A percentile compares a stretch with the other conserved stretches of the same genome.
Conservation (phyloP, 2,888 invertebrate genomes). For the Chaetogeoica ovagalla region DNA sequence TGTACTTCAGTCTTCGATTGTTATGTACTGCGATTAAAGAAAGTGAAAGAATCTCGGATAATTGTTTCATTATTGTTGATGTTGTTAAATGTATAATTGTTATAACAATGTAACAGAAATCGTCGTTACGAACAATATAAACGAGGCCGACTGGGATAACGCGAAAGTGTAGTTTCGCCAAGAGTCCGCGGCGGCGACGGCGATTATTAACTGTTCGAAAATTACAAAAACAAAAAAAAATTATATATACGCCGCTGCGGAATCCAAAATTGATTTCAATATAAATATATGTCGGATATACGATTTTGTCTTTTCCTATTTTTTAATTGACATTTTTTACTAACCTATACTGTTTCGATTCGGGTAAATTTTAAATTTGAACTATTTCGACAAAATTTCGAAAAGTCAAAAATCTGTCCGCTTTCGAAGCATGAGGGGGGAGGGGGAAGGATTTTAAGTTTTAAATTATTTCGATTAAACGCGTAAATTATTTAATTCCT, state of each 20-base stretch:
- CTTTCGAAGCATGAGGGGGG: too few species aligned
- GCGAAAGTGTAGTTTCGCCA: conserved; percentile 14
- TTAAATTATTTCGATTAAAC: too few species aligned
- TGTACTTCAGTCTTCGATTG: too few species aligned
- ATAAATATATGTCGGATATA: too few species aligned
- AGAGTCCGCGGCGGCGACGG: not conserved
- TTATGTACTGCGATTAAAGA: not conserved
- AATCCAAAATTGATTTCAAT: not conserved
- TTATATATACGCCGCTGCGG: not conserved
- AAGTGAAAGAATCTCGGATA: conserved; percentile 17
- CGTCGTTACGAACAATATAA: conserved; percentile 22
- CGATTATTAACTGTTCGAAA: not conserved
- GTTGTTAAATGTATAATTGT: conserved; percentile 13
- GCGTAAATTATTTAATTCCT: too few species aligned
- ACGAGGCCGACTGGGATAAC: conserved; percentile 9
- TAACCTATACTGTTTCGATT: too few species aligned
- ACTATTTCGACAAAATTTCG: too few species aligned
- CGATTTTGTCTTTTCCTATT: too few species aligned
- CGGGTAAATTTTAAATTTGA: too few species aligned
- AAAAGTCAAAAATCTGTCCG: too few species aligned
- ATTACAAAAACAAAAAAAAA: not conserved
- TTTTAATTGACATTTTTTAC: too few species aligned
- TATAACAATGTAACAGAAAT: not conserved
- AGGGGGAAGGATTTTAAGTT: too few species aligned
- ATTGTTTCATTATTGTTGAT: not conserved